Evolutionary conservation across 2,113 vertebrate species (phyloP).

Genomic region (Furnarius figulus): DNA sequence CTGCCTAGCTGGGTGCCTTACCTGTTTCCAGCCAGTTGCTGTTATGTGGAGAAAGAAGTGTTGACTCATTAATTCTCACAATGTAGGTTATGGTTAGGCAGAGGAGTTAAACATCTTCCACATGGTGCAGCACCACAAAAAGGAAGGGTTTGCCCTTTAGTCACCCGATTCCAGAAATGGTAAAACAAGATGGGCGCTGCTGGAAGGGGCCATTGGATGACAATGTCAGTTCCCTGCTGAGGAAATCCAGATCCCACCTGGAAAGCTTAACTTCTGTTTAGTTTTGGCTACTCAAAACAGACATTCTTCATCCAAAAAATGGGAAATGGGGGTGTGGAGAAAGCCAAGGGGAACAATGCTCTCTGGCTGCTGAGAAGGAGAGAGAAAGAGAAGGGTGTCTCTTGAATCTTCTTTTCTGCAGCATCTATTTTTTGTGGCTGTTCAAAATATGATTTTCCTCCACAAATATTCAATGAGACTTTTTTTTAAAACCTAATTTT

Average conservation of each 20-base stretch:
- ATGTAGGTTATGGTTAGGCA: constrained; percentile 33
- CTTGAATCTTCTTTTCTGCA: background rate
- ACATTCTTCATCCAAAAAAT: constrained; percentile 2
- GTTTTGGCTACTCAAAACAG: background rate
- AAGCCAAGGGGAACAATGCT: accelerated
- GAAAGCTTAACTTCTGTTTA: background rate
- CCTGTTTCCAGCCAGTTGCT: background rate
- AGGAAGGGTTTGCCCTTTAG: constrained; percentile 11
- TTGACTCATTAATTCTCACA: constrained; percentile 19
- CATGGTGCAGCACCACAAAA: background rate
- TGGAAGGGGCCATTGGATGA: background rate
- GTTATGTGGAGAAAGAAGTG: background rate
- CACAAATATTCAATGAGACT: background rate
- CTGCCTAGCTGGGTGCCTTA: background rate
- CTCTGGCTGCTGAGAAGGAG: background rate
- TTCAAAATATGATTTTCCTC: background rate
- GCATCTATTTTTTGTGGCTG: background rate
- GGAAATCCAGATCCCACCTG: background rate
- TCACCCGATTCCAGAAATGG: background rate
- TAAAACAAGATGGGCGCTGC: accelerated
- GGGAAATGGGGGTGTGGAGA: no score
- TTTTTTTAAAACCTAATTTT: background rate
- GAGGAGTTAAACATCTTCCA: constrained; percentile 28
- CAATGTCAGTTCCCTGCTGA: background rate
- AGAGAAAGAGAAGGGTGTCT: background rate